Base-by-base conservation (phyloP, 2,888 invertebrate species). In the Agonopterix alstromeriana region DNA sequence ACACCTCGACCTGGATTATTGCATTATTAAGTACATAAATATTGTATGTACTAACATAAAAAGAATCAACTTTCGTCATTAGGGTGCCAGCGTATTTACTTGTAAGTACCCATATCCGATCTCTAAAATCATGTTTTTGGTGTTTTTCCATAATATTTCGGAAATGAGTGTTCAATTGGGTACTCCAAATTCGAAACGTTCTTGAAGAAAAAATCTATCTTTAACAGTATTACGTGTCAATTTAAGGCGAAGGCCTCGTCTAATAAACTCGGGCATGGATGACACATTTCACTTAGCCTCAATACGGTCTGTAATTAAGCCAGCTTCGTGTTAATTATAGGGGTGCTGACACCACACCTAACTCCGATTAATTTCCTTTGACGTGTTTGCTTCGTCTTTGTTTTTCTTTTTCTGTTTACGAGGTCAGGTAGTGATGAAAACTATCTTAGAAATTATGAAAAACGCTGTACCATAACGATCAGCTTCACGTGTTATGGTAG, bases 251-350 rank as follows among this genome's bases (percentile, higher is more conserved):
- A n/a, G 42, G 8, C 38, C 10, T 42, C 11, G 12, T 42, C 47
- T 51, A 56, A 56, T 53, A 54, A 55, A 51, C 46, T 49, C 48
- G 51, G 53, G 51, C 51, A 58, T 57, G 60, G 71, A 77, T 76
- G 82, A 82, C 83, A 82, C 78, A 77, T 82, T 77, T 81, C 77
- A 80, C 75, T 81, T 73, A 75, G 65, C 73, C 77, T 67, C 72
- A 69, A 72, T 70, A 65, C 69, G 60, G 65, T 51, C 60, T 63
- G 74, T 82, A 82, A 84, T 84, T 85, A 84, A 82, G 69, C 67
- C 64, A 52, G 62, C 67, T 64, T 67, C 71, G 82, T 76, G 81
- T 83, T 85, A 85, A 84, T 85, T 83, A 82, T 65, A 50, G 60
- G 53, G 60, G 62, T 57, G 66, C 67, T 55, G 59, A 58, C 73